A percentile compares a stretch with the other conserved stretches of the same genome.
Conservation (phyloP, 2,797 vertebrate genomes). For the Champsocephalus gunnari region DNA sequence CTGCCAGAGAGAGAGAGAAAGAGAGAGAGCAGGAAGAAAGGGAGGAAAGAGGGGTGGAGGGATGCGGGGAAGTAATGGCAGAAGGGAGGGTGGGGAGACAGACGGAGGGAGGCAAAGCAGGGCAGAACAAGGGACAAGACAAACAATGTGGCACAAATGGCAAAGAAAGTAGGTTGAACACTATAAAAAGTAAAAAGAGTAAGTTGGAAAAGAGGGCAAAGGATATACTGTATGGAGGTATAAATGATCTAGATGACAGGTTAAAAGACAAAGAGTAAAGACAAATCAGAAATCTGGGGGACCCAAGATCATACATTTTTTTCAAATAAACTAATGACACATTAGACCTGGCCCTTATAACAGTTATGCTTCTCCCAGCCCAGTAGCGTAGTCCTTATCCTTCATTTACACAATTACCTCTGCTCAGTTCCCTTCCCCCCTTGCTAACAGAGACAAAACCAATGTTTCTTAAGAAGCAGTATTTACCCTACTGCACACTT, state of each 20-base stretch:
- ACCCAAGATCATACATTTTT: neutral
- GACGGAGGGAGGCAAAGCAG: slow-evolving; percentile 53
- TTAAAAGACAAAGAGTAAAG: slow-evolving; percentile 25
- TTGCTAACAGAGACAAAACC: slow-evolving; percentile 58
- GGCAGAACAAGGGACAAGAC: slow-evolving; percentile 49
- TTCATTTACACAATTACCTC: slow-evolving; percentile 43
- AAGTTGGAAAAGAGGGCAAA: slow-evolving; percentile 16
- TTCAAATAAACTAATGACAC: neutral
- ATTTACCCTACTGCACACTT: slow-evolving; percentile 44
- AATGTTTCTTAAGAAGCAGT: slow-evolving; percentile 56
- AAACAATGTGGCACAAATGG: slow-evolving; percentile 53
- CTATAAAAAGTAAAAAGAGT: slow-evolving; percentile 26
- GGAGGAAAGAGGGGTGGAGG: slow-evolving; percentile 42
- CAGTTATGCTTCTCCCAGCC: slow-evolving; percentile 11
- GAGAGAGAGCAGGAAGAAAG: slow-evolving; percentile 40
- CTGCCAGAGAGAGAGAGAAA: slow-evolving; percentile 50
- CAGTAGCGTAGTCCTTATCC: slow-evolving; percentile 20
- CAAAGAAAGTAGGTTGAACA: slow-evolving; percentile 47
- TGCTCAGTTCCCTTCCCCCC: slow-evolving; percentile 21
- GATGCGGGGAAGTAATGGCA: slow-evolving; percentile 55
- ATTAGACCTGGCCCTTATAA: slow-evolving; percentile 7
- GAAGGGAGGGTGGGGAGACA: slow-evolving; percentile 53
- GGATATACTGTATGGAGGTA: neutral
- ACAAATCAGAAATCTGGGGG: slow-evolving; percentile 8
- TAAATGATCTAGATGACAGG: slow-evolving; percentile 13